Base-by-base conservation (phyloP, 2,113 vertebrate species). In the Tragelaphus buxtoni region DNA sequence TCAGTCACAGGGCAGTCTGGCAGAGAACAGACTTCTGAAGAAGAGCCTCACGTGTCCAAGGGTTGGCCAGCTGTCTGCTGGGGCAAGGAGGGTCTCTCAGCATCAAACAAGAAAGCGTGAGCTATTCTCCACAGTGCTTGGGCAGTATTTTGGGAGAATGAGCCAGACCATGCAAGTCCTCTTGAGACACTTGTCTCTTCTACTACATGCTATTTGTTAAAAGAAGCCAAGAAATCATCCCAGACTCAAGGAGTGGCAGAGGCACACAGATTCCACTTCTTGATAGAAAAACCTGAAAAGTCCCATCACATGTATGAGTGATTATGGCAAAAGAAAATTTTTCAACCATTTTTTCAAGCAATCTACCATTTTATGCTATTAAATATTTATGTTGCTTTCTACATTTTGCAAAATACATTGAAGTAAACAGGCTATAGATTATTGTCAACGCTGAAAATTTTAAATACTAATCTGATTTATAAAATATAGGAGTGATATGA, bases 301-400 rank as follows among this genome's bases (percentile, higher is more conserved):
- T 84, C 42, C 22, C 22, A n/a, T 42, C 77, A 18, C 22, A 55
- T 22, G 58, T 69, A 39, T 45, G 28, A 85, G 3, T 88, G 32
- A 93, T 58, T 89, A 55, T 1, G 77, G 30, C 1, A 2, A 92
- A 88, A 6, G 3, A 7, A 55, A 61, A 22, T 5, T 53, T 94
- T 95, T 90, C 35, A 32, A 20, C 1, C 14, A 32, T 20, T 55
- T 89, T 97, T 35, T 51, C 30, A 63, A 80, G 16, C 45, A 65
- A 60, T 20, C 20, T 81, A 45, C 20, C 49, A 91, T 76, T 92
- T 90, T 45, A 80, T 63, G 65, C 30, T 60, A 53, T 85, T 24
- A 94, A 96, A 28, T 92, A 87, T 90, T 91, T 80, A 94, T 87
- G 14, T 13, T 58, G 92, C 95, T 72, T 96, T 16, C 24, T 14